phyloP scores from a whole-genome alignment of 2,113 vertebrate species.

The Elachura formosa region DNA sequence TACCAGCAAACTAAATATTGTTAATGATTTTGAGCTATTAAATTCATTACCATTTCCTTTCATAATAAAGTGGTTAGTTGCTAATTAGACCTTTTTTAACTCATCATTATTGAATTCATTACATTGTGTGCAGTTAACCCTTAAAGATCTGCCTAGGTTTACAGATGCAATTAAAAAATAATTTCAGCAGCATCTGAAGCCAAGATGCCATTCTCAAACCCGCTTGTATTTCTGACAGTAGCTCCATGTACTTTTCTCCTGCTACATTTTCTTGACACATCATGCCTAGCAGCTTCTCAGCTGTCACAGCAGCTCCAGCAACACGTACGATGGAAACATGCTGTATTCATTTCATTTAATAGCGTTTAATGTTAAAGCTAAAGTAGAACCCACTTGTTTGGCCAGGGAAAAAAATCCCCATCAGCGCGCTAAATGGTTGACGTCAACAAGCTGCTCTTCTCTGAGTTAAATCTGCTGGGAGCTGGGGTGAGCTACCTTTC shows the following conservation, averaged over 20 bases:
- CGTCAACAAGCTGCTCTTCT: neutral
- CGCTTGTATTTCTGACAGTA: constrained; percentile 53
- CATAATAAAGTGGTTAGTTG: constrained; percentile 89
- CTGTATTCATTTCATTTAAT: constrained; percentile 59
- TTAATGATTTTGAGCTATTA: constrained; percentile 97
- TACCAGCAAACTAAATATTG: constrained; percentile 85
- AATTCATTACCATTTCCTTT: constrained; percentile 93
- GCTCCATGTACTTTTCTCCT: constrained; percentile 45
- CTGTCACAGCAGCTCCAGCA: constrained; percentile 62
- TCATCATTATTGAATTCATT: constrained; percentile 87
- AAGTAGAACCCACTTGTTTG: constrained; percentile 51
- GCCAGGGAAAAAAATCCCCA: constrained; percentile 9
- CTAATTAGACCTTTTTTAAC: constrained; percentile 95
- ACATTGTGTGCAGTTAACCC: constrained; percentile 78
- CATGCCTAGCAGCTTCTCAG: constrained; percentile 63
- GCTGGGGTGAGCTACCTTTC: neutral
- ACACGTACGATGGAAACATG: constrained; percentile 31
- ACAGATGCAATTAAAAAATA: constrained; percentile 71
- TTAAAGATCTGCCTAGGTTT: constrained; percentile 68
- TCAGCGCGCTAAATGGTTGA: neutral
- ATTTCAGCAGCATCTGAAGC: constrained; percentile 45
- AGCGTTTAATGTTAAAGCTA: constrained; percentile 50
- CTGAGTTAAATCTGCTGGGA: neutral
- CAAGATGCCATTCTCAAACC: neutral
- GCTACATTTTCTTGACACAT: constrained; percentile 66